Conservation (phyloP, 1,140 invertebrate genomes). For the Copidosoma floridanum region DNA sequence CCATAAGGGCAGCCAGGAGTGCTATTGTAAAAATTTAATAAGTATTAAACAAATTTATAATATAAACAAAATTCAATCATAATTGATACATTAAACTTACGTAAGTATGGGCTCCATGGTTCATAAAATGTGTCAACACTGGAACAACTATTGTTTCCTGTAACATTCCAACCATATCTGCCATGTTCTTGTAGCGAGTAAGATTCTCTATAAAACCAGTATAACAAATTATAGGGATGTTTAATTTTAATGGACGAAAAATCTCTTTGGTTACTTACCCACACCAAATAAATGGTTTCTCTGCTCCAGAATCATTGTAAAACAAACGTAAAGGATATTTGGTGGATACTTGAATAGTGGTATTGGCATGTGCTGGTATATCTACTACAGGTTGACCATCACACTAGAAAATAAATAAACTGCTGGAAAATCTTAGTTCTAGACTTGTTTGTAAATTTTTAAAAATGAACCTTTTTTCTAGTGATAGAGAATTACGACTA, state of each 20-base stretch:
- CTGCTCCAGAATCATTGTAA: conserved; percentile 32
- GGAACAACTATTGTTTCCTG: conserved; percentile 40
- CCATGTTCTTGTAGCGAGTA: conserved; percentile 57
- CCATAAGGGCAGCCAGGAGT: conserved; percentile 53
- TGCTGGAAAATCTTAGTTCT: no score
- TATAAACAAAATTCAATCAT: conserved; percentile 14
- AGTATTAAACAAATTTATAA: conserved; percentile 15
- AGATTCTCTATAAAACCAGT: conserved; percentile 39
- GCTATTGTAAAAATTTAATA: conserved; percentile 40
- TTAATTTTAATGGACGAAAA: not conserved
- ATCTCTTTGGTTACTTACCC: conserved; percentile 42
- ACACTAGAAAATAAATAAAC: conserved; percentile 43
- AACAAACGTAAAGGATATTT: conserved; percentile 50
- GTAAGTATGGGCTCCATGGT: conserved; percentile 55
- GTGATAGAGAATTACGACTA: no score
- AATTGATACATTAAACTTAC: conserved; percentile 44
- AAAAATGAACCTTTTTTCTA: no score
- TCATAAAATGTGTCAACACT: conserved; percentile 50
- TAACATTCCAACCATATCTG: conserved; percentile 59
- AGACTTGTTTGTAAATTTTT: no score
- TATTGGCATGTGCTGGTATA: conserved; percentile 40
- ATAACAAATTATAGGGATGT: not conserved
- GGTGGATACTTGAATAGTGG: conserved; percentile 51
- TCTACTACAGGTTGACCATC: conserved; percentile 41
- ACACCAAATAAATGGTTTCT: conserved; percentile 30